Conservation (phyloP, 2,113 vertebrate species). For the Ranitomeya imitator region DNA sequence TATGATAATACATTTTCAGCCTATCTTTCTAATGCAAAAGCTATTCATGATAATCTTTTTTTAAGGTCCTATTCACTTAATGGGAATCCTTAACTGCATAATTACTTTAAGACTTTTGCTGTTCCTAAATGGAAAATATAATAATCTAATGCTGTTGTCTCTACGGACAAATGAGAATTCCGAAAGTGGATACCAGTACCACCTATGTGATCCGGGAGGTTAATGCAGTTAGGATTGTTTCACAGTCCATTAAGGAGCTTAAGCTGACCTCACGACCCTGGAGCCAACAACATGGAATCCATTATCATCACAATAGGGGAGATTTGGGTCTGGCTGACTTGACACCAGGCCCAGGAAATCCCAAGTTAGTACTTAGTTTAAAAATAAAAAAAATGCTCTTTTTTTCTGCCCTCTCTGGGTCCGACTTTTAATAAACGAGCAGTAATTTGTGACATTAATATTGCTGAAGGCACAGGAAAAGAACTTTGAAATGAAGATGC, state of each 20-base stretch:
- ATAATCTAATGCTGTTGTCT: conserved; percentile 93
- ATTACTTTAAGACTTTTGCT: conserved; percentile 79
- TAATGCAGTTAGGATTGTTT: conserved; percentile 99
- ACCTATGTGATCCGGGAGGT: conserved; percentile 95
- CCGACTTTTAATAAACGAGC: conserved; percentile 81
- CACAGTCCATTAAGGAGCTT: conserved; percentile 99
- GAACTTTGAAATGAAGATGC: conserved; percentile 83
- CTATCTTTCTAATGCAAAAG: conserved; percentile 61
- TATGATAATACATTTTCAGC: conserved; percentile 62
- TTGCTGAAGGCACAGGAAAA: conserved; percentile 85
- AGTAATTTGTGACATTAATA: conserved; percentile 89
- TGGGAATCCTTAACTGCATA: conserved; percentile 81
- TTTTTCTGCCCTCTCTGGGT: conserved; percentile 77
- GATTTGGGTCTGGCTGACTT: conserved; percentile 77
- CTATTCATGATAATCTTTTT: conserved; percentile 77
- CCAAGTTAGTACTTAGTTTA: conserved; percentile 87
- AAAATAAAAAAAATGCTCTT: conserved; percentile 78
- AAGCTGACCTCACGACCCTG: conserved; percentile 93
- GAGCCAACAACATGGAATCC: conserved; percentile 96
- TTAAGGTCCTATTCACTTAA: conserved; percentile 77
- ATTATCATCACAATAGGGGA: conserved; percentile 98
- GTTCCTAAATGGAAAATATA: conserved; percentile 80
- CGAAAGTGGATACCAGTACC: conserved; percentile 84
- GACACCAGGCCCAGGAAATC: conserved; percentile 85
- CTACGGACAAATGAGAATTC: conserved; percentile 84